These are phyloP conservation scores for Pangasius mekongensis DNA, from an alignment of 2,797 vertebrate genomes.

Conservation along the genomic window DNA sequence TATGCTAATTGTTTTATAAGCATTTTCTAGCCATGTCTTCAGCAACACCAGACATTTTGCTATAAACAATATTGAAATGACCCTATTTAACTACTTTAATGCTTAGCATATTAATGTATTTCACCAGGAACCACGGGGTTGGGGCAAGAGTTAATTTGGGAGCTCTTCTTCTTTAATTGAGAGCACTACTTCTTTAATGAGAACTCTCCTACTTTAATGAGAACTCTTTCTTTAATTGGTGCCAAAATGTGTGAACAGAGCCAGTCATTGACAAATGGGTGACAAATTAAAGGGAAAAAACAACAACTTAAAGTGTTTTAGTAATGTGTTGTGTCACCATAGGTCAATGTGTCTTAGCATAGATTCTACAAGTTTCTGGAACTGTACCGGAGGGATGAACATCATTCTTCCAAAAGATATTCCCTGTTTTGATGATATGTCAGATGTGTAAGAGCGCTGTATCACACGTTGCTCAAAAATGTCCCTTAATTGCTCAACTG, in stretches of 20 bases:
- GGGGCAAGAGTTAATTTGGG: neutral
- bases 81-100: too few species aligned
- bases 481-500: neutral
- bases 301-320: neutral
- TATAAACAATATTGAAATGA: too few species aligned
- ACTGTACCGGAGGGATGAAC: neutral
- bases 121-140: neutral
- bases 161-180: neutral
- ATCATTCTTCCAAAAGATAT: neutral
- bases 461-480: neutral
- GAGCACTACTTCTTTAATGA: neutral
- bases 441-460: neutral
- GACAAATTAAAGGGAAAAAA: neutral
- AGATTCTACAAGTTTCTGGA: too few species aligned
- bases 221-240: constrained; percentile 10
- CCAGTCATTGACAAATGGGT: neutral
- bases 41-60: neutral
- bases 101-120: neutral
- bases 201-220: constrained; percentile 13
- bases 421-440: neutral
- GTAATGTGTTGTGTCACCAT: neutral
- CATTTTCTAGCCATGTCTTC: neutral
- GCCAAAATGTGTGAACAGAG: neutral
- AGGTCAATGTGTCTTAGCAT: neutral
- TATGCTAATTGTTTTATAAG: neutral